A percentile compares a stretch with the other conserved stretches of the same genome.
These are phyloP conservation scores for Tipula confusa DNA, from an alignment of 2,888 invertebrate species.

Conservation along the genomic window DNA sequence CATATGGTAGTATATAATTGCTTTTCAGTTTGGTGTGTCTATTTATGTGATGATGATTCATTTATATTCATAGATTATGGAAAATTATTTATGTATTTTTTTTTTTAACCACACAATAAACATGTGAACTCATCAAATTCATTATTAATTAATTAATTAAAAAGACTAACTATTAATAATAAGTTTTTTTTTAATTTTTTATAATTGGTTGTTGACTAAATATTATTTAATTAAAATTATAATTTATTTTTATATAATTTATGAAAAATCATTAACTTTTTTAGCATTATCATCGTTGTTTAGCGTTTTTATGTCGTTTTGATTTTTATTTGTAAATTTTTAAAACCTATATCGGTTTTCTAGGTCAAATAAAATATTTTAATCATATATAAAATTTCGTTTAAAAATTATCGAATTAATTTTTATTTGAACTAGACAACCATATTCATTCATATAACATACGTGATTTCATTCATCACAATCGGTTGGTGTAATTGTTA, in stretches of 20 bases:
- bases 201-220: constrained; percentile 3
- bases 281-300: neutral
- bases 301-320: neutral
- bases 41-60: neutral
- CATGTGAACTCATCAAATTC: neutral
- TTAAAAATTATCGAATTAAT: neutral
- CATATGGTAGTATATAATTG: neutral
- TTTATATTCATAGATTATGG: neutral
- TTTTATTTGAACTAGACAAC: neutral
- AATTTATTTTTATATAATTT: neutral
- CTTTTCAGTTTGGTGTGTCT: neutral
- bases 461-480: neutral
- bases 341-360: neutral
- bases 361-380: neutral
- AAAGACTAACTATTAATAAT: neutral
- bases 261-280: neutral
- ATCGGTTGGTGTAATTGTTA: neutral
- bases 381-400: too few relatives aligned
- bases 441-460: neutral
- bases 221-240: neutral
- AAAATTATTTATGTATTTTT: neutral
- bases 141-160: constrained; percentile 4
- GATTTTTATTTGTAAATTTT: neutral
- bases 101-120: neutral
- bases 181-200: neutral